Conservation (phyloP, 2,797 vertebrate genomes). For the Clarias platycephalus region DNA sequence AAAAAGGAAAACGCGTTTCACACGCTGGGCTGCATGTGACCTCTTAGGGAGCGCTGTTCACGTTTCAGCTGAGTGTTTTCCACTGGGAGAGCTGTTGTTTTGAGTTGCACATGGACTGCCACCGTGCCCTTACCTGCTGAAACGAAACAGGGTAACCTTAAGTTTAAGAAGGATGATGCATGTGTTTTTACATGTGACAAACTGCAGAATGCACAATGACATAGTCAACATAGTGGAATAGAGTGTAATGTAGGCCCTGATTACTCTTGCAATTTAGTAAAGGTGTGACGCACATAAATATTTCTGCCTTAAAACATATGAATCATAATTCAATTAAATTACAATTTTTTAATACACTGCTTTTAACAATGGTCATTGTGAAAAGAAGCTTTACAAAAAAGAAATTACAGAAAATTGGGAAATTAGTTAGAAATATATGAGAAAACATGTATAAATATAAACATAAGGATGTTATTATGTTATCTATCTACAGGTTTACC, state of each 20-base stretch:
- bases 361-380: no score
- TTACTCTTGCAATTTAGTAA: conserved; percentile 19
- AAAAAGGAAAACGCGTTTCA: conserved; percentile 46
- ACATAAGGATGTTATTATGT: background rate
- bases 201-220: conserved; percentile 1
- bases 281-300: background rate
- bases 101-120: conserved; percentile 53
- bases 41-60: conserved; percentile 38
- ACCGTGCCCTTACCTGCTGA: conserved; percentile 36
- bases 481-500: conserved; percentile 77
- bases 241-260: background rate
- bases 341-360: no score
- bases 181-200: conserved; percentile 43
- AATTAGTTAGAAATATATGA: no score
- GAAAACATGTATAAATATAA: background rate
- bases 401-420: no score
- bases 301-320: conserved; percentile 6
- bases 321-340: no score
- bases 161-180: conserved; percentile 18
- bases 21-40: conserved; percentile 54
- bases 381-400: no score
- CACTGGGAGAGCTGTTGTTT: conserved; percentile 37
- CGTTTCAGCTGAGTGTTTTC: conserved; percentile 50
- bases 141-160: conserved; percentile 37
- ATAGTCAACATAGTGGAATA: background rate